Evolutionary conservation across 2,113 vertebrate genomes (phyloP).

Genomic region (Peucedramus taeniatus): DNA sequence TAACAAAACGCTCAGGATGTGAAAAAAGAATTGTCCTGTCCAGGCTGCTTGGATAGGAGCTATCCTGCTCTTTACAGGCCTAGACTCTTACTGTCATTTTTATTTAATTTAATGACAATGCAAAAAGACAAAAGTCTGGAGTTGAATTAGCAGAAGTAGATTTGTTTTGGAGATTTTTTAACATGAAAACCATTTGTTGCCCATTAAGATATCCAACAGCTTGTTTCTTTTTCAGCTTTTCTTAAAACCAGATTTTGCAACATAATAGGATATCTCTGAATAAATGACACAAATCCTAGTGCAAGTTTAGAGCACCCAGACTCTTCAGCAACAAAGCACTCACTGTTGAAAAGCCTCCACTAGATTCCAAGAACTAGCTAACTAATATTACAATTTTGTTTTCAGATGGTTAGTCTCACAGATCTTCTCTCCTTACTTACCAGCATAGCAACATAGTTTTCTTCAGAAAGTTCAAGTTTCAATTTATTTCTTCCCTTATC

Average conservation of each 20-base stretch:
- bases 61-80: neutral
- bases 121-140: neutral
- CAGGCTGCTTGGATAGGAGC: neutral
- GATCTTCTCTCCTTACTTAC: neutral
- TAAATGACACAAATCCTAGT: neutral
- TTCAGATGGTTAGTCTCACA: neutral
- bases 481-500: neutral
- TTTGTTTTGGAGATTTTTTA: neutral
- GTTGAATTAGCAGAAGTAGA: neutral
- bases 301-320: neutral
- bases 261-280: neutral
- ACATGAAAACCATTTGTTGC: neutral
- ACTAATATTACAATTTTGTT: neutral
- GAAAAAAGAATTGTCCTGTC: neutral
- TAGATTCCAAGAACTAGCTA: neutral
- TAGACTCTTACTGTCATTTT: neutral
- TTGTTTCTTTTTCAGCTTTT: neutral
- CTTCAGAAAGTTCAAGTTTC: neutral
- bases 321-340: neutral
- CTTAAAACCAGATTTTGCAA: neutral
- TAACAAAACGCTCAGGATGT: neutral
- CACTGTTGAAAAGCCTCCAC: neutral
- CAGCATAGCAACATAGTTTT: fast-evolving
- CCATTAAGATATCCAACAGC: neutral
- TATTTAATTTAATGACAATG: neutral